These are phyloP conservation scores for Corythornis leucogaster DNA, from an alignment of 2,797 vertebrate genomes.

Conservation along the genomic window DNA sequence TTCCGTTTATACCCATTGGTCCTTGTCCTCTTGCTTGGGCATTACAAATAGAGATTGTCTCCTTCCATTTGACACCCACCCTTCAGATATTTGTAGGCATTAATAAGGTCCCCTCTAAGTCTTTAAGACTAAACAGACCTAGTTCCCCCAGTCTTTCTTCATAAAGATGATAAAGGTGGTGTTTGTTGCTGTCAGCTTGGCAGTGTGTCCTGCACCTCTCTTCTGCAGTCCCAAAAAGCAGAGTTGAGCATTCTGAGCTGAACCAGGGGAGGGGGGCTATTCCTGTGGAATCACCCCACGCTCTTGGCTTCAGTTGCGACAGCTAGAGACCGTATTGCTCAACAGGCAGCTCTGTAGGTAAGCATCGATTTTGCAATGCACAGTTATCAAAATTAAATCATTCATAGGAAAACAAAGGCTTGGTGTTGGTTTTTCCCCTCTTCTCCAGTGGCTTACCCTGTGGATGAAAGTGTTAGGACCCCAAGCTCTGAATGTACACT, in stretches of 20 bases:
- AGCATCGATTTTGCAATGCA: conserved; percentile 9
- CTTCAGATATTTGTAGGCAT: too few relatives aligned
- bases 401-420: neutral
- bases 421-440: neutral
- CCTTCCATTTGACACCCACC: too few relatives aligned
- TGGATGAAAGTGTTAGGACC: neutral
- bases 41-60: too few relatives aligned
- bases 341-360: neutral
- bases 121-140: too few relatives aligned
- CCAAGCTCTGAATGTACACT: fast-evolving
- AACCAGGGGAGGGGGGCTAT: neutral
- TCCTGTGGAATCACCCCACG: fast-evolving
- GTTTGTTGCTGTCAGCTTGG: neutral
- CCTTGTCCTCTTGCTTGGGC: too few relatives aligned
- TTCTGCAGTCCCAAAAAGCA: neutral
- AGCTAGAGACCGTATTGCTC: neutral
- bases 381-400: neutral
- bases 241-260: neutral
- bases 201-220: neutral
- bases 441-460: neutral
- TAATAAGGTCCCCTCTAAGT: too few relatives aligned
- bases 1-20: too few relatives aligned
- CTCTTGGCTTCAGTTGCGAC: neutral
- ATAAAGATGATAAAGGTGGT: too few relatives aligned
- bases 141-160: too few relatives aligned